Evolutionary conservation across 2,113 vertebrate species (phyloP), one percentile per base, ranked within the genome.

Genomic region (Triplophysa rosa): DNA sequence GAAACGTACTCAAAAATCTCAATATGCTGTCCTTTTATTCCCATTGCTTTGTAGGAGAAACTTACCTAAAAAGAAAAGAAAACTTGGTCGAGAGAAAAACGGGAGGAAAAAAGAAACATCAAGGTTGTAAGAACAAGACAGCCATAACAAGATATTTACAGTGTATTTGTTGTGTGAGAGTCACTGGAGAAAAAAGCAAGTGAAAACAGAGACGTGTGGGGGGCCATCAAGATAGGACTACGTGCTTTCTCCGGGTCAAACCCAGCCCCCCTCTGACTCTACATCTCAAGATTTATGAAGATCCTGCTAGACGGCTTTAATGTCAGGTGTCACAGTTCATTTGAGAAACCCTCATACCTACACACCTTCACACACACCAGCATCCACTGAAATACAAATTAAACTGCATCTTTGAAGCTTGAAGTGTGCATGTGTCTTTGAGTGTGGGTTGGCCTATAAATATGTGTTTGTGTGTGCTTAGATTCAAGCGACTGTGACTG

Each of bases 321-420:
- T 78, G 82, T 87, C 90, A 91, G 89, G 89, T 90, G 89, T 90
- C 89, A 90, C 89, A 85, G 88, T 87, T 90, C 84, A 88, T 90
- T 90, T 88, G 82, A 82, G 85, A 64, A 83, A 85, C 85, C 86
- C 85, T 87, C 76, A 66, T 67, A 82, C 77, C 85, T 74, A 0
- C 33, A 21, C 54, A 59, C 64, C 64, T 56, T 80, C 69, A 68
- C 49, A 74, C 12, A 24, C 84, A 69, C 83, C 78, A 83, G 82
- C 0, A 10, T 77, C 82, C 84, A 70, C 80, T 87, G 69, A 89
- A 87, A 74, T 82, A 66, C 77, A 45, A 72, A 77, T 70, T 63
- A 80, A 58, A 58, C 42, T 68, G 63, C 52, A 67, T 80, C 33
- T 37, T 37, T 37, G 33, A 37, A 37, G 33, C 33, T 66, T 75